These are phyloP conservation scores for Pycnomerus fuliginosus DNA, from an alignment of 2,888 invertebrate genomes.

Conservation along the genomic window DNA sequence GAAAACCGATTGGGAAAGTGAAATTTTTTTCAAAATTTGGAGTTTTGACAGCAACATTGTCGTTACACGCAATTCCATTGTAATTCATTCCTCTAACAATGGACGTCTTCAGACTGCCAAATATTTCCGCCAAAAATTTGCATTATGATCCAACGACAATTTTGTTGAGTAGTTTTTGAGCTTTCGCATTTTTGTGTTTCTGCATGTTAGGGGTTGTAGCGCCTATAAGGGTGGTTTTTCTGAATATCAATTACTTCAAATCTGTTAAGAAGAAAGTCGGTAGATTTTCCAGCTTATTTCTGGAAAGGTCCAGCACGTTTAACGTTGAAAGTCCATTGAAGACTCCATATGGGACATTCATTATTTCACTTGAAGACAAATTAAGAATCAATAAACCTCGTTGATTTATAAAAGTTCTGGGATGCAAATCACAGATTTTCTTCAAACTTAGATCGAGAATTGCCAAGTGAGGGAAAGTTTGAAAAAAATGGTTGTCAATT, in stretches of 20 bases:
- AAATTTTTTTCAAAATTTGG: too few species aligned
- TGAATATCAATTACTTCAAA: background rate
- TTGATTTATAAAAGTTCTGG: background rate
- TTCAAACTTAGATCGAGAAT: background rate
- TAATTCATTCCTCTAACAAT: background rate
- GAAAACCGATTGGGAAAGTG: too few species aligned
- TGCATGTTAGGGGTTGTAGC: too few species aligned
- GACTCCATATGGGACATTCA: background rate
- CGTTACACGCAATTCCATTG: background rate
- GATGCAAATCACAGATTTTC: background rate
- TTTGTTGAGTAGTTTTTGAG: background rate
- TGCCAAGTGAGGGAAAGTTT: background rate
- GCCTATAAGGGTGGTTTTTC: too few species aligned
- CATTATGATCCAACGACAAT: background rate
- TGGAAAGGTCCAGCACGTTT: background rate
- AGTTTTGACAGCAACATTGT: too few species aligned
- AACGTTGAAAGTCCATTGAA: background rate
- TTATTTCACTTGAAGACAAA: background rate
- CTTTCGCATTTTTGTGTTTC: too few species aligned
- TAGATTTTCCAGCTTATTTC: background rate
- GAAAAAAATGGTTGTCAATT: constrained; percentile 1
- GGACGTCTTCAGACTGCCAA: background rate
- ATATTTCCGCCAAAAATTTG: background rate
- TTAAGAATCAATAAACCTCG: background rate
- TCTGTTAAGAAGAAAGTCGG: background rate